Percentiles rank a stretch among this genome's conserved stretches.
Conservation (phyloP, 2,797 vertebrate genomes). For the Arctocebus calabarensis region DNA sequence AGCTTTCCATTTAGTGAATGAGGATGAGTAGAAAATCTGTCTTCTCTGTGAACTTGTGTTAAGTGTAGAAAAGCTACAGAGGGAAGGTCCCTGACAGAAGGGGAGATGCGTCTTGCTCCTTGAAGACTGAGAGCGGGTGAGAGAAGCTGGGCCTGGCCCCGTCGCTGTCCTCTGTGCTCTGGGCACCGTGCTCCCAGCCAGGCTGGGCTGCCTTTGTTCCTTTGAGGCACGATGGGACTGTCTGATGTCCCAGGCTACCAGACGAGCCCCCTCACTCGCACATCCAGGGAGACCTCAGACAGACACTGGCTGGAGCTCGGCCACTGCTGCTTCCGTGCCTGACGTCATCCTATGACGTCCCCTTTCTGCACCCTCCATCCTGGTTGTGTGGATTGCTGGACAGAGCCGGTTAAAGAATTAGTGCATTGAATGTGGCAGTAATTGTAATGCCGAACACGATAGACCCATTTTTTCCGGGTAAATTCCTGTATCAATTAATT, state of each 20-base stretch:
- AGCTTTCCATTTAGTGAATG: background rate
- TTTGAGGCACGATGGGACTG: background rate
- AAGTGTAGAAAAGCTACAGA: background rate
- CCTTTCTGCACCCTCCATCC: background rate
- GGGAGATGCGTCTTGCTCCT: background rate
- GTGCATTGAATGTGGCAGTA: background rate
- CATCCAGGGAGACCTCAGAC: background rate
- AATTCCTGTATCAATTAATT: background rate
- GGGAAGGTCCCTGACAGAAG: background rate
- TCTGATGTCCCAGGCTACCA: background rate
- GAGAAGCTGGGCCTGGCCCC: too few relatives aligned
- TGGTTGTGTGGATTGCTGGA: background rate
- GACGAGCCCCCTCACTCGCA: background rate
- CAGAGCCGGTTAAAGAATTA: background rate
- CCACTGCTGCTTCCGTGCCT: background rate
- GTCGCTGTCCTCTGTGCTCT: background rate
- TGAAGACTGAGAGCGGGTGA: background rate
- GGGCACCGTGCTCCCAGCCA: background rate
- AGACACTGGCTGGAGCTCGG: background rate
- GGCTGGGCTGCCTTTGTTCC: background rate
- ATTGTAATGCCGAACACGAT: background rate
- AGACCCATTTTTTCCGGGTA: background rate
- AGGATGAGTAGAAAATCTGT: background rate
- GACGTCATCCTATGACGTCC: background rate
- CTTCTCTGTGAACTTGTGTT: background rate